Evolutionary conservation across 2,113 vertebrate genomes (phyloP).

Genomic region (Catharus bicknelli): DNA sequence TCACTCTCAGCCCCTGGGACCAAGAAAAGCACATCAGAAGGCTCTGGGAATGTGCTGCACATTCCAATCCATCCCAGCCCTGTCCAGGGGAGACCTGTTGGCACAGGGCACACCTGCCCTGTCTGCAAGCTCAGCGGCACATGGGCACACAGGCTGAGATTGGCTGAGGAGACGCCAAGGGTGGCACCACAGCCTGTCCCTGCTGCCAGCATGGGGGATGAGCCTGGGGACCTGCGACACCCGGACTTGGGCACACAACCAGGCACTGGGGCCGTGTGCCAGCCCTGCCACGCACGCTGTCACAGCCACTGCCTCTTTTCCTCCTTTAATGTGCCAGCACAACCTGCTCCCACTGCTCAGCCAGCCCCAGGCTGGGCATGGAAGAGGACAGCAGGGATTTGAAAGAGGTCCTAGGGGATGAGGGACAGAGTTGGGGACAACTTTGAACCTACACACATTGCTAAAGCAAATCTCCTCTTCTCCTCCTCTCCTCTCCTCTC

Average conservation of each 20-base stretch:
- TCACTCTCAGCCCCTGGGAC: accelerated
- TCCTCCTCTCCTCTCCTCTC: no score
- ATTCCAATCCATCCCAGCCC: accelerated
- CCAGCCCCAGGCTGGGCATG: accelerated
- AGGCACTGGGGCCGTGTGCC: not conserved
- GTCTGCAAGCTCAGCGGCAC: accelerated
- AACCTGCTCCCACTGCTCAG: not conserved
- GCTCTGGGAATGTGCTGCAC: accelerated
- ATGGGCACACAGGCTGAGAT: not conserved
- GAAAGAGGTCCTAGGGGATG: not conserved
- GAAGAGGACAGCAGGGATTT: not conserved
- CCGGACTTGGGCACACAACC: accelerated
- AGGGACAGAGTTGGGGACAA: not conserved
- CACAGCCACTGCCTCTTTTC: not conserved
- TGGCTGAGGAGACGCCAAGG: accelerated
- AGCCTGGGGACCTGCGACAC: not conserved
- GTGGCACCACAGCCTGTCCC: accelerated
- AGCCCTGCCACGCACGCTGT: not conserved
- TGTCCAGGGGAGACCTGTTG: not conserved
- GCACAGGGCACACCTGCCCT: not conserved
- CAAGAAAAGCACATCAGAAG: not conserved
- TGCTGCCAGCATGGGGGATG: not conserved
- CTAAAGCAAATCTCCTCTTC: not conserved
- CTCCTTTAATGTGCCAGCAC: not conserved
- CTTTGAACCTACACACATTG: not conserved